Base-by-base conservation (phyloP, 2,797 vertebrate genomes). In the Acropternis orthonyx region DNA sequence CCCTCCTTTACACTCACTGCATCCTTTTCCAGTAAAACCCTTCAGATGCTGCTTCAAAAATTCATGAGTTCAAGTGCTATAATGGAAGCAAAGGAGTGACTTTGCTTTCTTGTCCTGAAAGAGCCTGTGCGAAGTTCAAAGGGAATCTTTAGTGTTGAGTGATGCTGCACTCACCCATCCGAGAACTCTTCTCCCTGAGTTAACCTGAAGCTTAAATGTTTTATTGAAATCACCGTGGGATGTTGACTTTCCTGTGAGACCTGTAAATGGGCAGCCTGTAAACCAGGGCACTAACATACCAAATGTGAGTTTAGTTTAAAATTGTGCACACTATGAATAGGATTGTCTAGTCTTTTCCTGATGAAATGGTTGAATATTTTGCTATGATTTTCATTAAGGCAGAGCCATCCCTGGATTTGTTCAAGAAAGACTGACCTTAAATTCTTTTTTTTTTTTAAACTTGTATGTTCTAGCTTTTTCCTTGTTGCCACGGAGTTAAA, bases 21-120 rank as follows among this genome's bases (percentile, higher is more conserved):
- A 36, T 92, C 65, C 21, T 88, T 73, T 78, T 19, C 26, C 39
- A 81, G 59, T 55, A 88, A 93, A 93, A 36, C 19, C 19, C 26
- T 78, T 86, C 49, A 86, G 85, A 89, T 36, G 24, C 75, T 23
- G 24, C 68, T 68, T 92, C 75, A 92, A 83, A 96, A 92, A 89
- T 91, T 85, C 23, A 32, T 59, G 30, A 10, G 4, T 77, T 89
- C 32, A 36, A 85, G 51, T 22, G 32, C 66, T 93, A 77, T 91
- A 74, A 51, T 49, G 54, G 65, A 91, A 80, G 58, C 26, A 32
- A 67, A 85, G 81, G 66, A 78, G 32, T 55, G 34, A 43, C 30
- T 32, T 92, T 72, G 52, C 54, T 6, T 4, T 67, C 89, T 75
- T 3, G 3, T 89, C 58, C 61, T 58, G 43, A 58, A 81, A 78